phyloP scores from a whole-genome alignment of 2,888 invertebrate species.

The Shargacucullia verbasci region DNA sequence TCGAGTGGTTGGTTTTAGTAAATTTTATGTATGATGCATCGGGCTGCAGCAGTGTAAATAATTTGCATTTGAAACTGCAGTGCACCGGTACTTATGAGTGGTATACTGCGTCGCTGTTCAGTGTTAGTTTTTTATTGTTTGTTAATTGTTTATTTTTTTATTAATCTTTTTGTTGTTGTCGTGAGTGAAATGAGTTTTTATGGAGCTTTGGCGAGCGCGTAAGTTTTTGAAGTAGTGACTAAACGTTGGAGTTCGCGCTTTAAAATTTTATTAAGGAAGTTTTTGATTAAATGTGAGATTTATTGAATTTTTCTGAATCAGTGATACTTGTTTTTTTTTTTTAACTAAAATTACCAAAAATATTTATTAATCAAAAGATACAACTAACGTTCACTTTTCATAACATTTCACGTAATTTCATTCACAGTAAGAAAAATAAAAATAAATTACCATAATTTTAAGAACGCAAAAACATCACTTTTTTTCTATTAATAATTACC shows the following conservation, averaged over 20 bases:
- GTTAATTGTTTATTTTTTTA: constrained; percentile 67
- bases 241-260: constrained; percentile 9
- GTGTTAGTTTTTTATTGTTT: constrained; percentile 74
- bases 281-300: not conserved
- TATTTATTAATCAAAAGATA: too few relatives aligned
- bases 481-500: too few relatives aligned
- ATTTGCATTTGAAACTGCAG: constrained; percentile 85
- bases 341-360: too few relatives aligned
- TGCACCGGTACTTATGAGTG: constrained; percentile 82
- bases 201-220: constrained; percentile 59
- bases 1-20: constrained; percentile 43
- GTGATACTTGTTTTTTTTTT: too few relatives aligned
- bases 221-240: constrained; percentile 52
- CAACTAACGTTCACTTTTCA: too few relatives aligned
- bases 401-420: too few relatives aligned
- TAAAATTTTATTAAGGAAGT: constrained; percentile 1
- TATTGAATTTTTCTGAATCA: not conserved
- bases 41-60: constrained; percentile 83
- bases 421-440: too few relatives aligned
- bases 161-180: constrained; percentile 63
- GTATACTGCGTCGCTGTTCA: constrained; percentile 81
- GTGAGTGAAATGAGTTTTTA: constrained; percentile 71
- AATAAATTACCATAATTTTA: too few relatives aligned
- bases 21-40: constrained; percentile 73
- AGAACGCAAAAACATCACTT: too few relatives aligned